phyloP scores from a whole-genome alignment of 2,113 vertebrate species.

The Spermophilus dauricus region DNA sequence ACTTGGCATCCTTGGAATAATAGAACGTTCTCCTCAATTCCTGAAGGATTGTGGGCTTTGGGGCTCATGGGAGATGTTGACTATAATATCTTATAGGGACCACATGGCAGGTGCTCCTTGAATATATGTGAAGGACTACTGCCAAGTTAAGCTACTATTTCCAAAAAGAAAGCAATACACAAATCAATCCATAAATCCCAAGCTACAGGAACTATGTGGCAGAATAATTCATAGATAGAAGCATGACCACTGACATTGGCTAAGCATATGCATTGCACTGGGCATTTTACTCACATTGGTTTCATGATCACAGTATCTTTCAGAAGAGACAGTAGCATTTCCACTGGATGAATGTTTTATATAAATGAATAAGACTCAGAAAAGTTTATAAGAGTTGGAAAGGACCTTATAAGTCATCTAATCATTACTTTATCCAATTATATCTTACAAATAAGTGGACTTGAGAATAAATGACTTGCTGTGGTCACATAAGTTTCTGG shows the following conservation, averaged over 20 bases:
- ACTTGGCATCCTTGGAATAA: background rate
- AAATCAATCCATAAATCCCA: background rate
- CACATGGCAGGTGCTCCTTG: background rate
- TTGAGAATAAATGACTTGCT: background rate
- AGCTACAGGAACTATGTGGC: background rate
- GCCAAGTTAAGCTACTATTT: background rate
- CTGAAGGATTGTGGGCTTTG: background rate
- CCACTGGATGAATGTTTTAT: background rate
- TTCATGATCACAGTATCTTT: background rate
- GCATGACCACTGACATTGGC: background rate
- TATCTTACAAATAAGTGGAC: constrained; percentile 6
- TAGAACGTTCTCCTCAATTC: background rate
- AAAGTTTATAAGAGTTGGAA: background rate
- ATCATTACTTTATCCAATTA: background rate
- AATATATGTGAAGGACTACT: background rate
- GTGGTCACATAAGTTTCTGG: background rate
- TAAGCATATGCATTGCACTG: background rate
- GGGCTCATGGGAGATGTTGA: background rate
- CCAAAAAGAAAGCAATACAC: background rate
- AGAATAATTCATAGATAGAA: background rate
- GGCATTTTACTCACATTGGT: background rate
- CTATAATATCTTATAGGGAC: background rate
- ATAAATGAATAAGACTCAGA: constrained; percentile 2
- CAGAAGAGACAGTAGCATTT: background rate
- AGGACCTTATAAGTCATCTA: background rate